Conservation (phyloP, 1,140 invertebrate species). For the Ridgeia piscesae region DNA sequence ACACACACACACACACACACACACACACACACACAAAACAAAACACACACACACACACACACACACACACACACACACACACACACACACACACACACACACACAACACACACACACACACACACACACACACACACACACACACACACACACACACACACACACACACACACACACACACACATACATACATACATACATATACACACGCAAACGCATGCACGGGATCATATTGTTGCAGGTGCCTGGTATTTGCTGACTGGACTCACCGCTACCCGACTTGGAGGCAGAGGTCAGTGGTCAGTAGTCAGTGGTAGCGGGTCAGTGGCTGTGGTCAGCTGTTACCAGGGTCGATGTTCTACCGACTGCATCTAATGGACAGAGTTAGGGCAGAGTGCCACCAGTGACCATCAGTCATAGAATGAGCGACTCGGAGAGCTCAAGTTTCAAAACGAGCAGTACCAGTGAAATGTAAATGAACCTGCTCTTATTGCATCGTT, state of each 20-base stretch:
- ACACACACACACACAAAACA: too few relatives aligned
- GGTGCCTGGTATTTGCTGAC: not conserved
- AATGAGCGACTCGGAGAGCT: too few relatives aligned
- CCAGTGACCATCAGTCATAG: too few relatives aligned
- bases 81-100: not conserved
- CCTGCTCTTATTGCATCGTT: too few relatives aligned
- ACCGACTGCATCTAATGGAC: not conserved
- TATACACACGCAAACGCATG: not conserved
- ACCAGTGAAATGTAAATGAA: too few relatives aligned
- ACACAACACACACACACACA: not conserved
- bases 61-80: not conserved
- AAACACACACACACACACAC: too few relatives aligned
- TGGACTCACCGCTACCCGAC: not conserved
- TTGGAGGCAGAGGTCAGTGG: too few relatives aligned
- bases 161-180: not conserved
- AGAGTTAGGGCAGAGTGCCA: not conserved
- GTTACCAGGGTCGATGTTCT: not conserved
- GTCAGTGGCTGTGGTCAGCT: not conserved
- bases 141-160: not conserved
- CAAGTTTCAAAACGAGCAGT: too few relatives aligned
- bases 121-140: not conserved
- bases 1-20: too few relatives aligned
- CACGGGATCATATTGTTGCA: not conserved
- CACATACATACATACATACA: not conserved
- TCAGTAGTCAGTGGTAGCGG: not conserved